Evolutionary conservation across 2,888 invertebrate species (phyloP), one percentile per base, ranked within the genome.

Genomic region (Drosophila neonasuta): DNA sequence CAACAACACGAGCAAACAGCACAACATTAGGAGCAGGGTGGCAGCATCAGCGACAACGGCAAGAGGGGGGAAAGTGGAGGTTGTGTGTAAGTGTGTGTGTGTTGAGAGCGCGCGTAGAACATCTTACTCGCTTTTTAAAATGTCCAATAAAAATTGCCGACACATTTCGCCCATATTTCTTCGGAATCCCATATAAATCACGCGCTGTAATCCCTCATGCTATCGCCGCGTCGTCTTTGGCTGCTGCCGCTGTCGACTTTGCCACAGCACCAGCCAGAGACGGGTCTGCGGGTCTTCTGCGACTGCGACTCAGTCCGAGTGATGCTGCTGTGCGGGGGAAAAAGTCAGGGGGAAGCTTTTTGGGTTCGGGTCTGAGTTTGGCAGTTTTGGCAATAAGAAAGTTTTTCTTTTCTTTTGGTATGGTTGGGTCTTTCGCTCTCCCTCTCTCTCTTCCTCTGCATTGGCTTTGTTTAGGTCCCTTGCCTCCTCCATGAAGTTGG

Each of bases 141-240:
- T 91, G 91, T 90, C 90, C 91, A 91, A 91, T 91, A 91, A 91
- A 91, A 91, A 91, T 91, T 91, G 91, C 91, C 91, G 91, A 91
- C 91, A 91, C 91, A 91, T 91, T 91, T 90, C 89, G 88, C 90
- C 90, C 90, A 91, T 91, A 91, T 91, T 91, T 91, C 91, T 91
- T 90, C 86, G 85, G 88, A 91, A 91, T 91, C 91, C 91, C 90
- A 90, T 91, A 91, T 91, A 91, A 91, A 91, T 91, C 91, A 91
- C 89, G 88, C 84, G 82, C 86, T 88, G 89, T 91, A 91, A 91
- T 91, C 91, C 91, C 91, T 91, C 91, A 91, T 91, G 91, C 91
- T 90, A 88, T 88, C 89, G 87, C 88, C 88, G 89, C 87, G 79
- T 83, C 75, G 78, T 77, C 79, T 86, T 83, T 79, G 71, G 84